These are phyloP conservation scores for Xiphorhynchus erythropygius DNA, from an alignment of 2,797 vertebrate species.

Conservation along the genomic window DNA sequence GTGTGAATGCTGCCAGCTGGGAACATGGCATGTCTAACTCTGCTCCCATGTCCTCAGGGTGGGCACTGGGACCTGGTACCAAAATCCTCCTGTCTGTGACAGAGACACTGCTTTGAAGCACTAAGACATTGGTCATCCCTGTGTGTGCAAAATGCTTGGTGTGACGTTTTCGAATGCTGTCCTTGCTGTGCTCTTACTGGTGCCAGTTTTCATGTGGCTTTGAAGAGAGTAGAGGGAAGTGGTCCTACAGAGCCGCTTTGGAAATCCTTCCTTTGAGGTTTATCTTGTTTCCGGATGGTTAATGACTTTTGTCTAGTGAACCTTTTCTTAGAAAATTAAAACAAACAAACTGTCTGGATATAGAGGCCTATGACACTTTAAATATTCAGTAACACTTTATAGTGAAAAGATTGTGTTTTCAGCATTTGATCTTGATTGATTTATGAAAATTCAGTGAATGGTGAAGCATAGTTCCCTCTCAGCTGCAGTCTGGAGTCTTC, in stretches of 20 bases:
- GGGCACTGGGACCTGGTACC: background rate
- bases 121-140: fast-evolving
- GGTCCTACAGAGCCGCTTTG: background rate
- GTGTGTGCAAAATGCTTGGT: fast-evolving
- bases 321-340: slow-evolving; percentile 18
- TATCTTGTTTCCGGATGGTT: background rate
- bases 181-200: background rate
- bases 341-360: background rate
- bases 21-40: background rate
- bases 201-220: background rate
- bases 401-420: slow-evolving; percentile 2
- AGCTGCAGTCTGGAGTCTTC: background rate
- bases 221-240: background rate
- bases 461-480: background rate
- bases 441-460: background rate
- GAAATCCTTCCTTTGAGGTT: background rate
- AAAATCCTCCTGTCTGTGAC: background rate
- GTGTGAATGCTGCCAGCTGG: background rate
- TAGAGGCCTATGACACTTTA: background rate
- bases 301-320: background rate
- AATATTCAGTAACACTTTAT: slow-evolving; percentile 8
- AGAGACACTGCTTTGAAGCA: background rate
- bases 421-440: slow-evolving; percentile 23
- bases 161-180: background rate
- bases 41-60: background rate